A percentile compares a stretch with the other conserved stretches of the same genome.
These are phyloP conservation scores for Ryuthela nishihirai DNA, from an alignment of 2,888 invertebrate genomes.

Conservation along the genomic window DNA sequence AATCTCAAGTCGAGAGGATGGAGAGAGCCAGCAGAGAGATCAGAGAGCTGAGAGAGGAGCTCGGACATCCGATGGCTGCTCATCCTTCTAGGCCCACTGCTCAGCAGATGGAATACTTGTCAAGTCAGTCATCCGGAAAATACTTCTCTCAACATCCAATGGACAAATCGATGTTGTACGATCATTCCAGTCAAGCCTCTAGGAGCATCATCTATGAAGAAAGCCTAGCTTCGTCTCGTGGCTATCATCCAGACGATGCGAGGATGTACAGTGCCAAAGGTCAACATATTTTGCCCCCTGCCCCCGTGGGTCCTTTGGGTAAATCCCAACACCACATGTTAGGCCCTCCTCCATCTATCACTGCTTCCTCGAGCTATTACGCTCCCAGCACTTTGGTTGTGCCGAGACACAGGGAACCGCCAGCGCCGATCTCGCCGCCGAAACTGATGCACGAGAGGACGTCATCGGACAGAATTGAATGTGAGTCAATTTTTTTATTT, in stretches of 20 bases:
- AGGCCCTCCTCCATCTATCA: constrained; percentile 37
- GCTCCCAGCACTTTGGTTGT: constrained; percentile 39
- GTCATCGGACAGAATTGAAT: constrained; percentile 57
- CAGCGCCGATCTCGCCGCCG: constrained; percentile 42
- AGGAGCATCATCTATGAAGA: constrained; percentile 39
- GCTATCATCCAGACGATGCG: constrained; percentile 14
- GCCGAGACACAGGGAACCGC: constrained; percentile 41
- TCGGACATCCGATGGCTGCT: constrained; percentile 40
- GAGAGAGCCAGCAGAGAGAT: constrained; percentile 48
- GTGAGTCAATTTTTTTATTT: constrained; percentile 44
- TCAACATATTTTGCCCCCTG: constrained; percentile 35
- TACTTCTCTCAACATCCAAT: constrained; percentile 28
- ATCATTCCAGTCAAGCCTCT: constrained; percentile 30
- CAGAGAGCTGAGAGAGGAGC: constrained; percentile 41
- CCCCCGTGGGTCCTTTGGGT: constrained; percentile 32
- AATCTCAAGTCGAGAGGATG: constrained; percentile 59
- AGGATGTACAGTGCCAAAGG: constrained; percentile 11
- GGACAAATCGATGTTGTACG: constrained; percentile 8
- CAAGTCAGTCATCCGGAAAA: constrained; percentile 17
- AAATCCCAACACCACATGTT: constrained; percentile 8
- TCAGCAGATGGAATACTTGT: constrained; percentile 14
- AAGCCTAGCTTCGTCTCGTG: constrained; percentile 33
- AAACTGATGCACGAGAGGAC: constrained; percentile 35
- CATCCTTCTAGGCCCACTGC: constrained; percentile 16
- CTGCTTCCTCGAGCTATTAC: constrained; percentile 40